A percentile compares a stretch with the other conserved stretches of the same genome.
Conservation (phyloP, 2,113 vertebrate species). For the Tachuris rubrigastra region DNA sequence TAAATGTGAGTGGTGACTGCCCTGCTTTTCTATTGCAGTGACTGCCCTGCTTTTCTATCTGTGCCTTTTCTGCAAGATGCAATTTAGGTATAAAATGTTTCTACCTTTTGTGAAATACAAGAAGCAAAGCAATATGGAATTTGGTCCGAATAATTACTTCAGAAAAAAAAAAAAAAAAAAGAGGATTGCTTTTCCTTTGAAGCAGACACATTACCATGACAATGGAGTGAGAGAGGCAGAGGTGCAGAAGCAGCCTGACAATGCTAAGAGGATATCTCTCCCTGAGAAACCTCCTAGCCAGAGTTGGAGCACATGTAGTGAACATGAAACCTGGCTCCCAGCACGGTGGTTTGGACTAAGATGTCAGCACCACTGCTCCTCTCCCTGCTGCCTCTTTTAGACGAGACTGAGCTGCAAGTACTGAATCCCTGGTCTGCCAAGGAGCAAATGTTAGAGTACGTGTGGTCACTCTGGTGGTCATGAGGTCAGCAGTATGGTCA, state of each 20-base stretch:
- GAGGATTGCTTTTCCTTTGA: background rate
- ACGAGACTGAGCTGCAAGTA: background rate
- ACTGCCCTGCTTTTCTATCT: background rate
- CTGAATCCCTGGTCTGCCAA: background rate
- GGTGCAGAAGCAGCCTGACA: background rate
- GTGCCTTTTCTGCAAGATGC: background rate
- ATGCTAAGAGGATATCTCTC: background rate
- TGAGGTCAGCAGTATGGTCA: accelerated
- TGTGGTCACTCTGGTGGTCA: accelerated
- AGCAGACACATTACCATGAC: background rate
- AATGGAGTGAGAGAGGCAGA: background rate
- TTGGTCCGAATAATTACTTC: background rate
- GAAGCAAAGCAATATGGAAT: background rate
- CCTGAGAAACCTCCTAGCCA: accelerated
- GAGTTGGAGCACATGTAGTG: accelerated
- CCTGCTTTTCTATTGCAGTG: background rate
- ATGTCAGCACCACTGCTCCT: background rate
- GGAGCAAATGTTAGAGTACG: accelerated
- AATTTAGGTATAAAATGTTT: background rate
- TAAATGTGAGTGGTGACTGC: background rate
- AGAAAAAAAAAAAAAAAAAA: background rate
- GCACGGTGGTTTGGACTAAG: background rate
- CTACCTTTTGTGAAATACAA: background rate
- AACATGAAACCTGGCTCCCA: background rate
- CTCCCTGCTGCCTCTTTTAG: background rate